Percentiles rank a stretch among this genome's conserved stretches.
phyloP scores from a whole-genome alignment of 2,797 vertebrate genomes.

The Sebastes nivosus region DNA sequence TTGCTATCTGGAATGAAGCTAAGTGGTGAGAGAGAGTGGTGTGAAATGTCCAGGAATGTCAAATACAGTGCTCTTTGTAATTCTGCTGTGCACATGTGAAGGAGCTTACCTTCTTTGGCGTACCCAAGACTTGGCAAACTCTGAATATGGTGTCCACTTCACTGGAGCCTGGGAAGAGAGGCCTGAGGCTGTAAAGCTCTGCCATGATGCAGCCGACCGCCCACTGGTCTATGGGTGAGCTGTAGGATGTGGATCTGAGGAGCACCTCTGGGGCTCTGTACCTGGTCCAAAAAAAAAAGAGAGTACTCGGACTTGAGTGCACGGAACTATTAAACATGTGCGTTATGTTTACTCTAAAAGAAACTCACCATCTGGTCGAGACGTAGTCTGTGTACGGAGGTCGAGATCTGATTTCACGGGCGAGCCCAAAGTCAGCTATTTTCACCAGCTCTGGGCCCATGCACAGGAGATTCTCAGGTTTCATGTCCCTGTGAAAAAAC shows the following conservation, averaged over 20 bases:
- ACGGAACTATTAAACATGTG: background rate
- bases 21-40: too few relatives aligned
- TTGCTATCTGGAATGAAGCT: too few relatives aligned
- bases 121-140: conserved; percentile 98
- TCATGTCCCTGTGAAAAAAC: conserved; percentile 98
- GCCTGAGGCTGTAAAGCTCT: conserved; percentile 93
- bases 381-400: conserved; percentile 98
- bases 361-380: conserved; percentile 92
- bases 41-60: background rate
- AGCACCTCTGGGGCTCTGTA: conserved; percentile 97
- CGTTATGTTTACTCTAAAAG: background rate
- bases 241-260: conserved; percentile 92
- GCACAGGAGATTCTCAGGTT: conserved; percentile 97
- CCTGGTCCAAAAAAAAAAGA: conserved; percentile 77
- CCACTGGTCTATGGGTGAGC: conserved; percentile 97
- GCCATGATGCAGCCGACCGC: conserved; percentile 99
- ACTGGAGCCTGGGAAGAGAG: conserved; percentile 96
- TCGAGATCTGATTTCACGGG: conserved; percentile 93
- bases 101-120: conserved; percentile 90
- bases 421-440: conserved; percentile 98
- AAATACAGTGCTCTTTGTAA: background rate
- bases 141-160: conserved; percentile 99
- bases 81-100: background rate
- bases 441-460: conserved; percentile 98
- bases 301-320: background rate